Base-by-base conservation (phyloP, 1,140 invertebrate species). In the Drosophila parabipectinata region DNA sequence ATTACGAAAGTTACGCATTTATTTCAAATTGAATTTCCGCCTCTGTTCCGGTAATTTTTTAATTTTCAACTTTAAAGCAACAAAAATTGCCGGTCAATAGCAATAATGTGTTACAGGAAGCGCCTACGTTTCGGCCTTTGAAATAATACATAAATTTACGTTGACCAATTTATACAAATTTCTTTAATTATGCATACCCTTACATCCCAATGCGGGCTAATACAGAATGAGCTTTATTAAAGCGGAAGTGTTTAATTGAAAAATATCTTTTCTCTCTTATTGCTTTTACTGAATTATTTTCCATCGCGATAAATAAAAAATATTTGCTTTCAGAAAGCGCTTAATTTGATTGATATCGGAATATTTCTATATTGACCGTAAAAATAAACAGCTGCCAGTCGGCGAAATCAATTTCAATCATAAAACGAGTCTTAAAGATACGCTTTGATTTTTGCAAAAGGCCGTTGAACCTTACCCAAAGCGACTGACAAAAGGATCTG, bases 21-120 rank as follows among this genome's bases (percentile, higher is more conserved):
- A 81, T 78, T 78, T 67, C 18, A 78, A 75, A 75, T 87, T 87
- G 64, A 85, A 81, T 78, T 78, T 78, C 59, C 64, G 78, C 51
- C 47, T 62, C 14, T 47, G 71, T 61, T 77, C 53, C 59, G 53
- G 41, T 69, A 48, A 58, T 74, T 56, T 53, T 55, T 63, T 63
- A 63, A 48, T 66, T 60, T 62, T 28, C 12, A 44, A 54, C 34
- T 73, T 82, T 68, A 62, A 69, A 48, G 32, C 51, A 24, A 9
- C 41, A 44, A 30, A 59, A 76, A 55, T 45, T 34, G 55, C 26
- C 34, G 10, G 21, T 28, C 66, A 39, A 37, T 39, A 67, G 63
- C 45, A 32, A 66, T 64, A 66, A 73, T 74, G 71, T 51, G 34
- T 14, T 18, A 34, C 76, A 76, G 80, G 80, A 83, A 76, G 44